Evolutionary conservation across 2,113 vertebrate genomes (phyloP).

Genomic region (Tapirus terrestris): DNA sequence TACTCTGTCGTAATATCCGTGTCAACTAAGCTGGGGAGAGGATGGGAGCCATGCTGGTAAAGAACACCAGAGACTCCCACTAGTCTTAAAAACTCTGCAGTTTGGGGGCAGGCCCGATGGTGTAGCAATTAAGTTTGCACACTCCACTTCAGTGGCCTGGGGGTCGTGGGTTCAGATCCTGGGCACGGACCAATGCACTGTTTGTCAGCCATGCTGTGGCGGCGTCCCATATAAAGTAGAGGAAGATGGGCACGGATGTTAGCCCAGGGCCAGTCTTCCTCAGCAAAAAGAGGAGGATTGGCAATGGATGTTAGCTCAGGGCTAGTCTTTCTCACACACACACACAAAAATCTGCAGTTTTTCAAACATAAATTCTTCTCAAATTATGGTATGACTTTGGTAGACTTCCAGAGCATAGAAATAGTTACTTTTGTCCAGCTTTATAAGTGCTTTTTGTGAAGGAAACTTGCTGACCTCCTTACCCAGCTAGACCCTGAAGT

Average conservation of each 20-base stretch:
- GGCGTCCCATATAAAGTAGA: too few species aligned
- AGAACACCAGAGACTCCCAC: not conserved
- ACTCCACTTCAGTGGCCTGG: too few species aligned
- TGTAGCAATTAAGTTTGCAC: too few species aligned
- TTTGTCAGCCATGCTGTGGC: too few species aligned
- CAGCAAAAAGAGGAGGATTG: too few species aligned
- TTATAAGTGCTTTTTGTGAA: not conserved
- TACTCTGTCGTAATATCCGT: not conserved
- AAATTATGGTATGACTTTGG: not conserved
- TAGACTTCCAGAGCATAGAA: not conserved
- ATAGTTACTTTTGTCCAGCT: not conserved
- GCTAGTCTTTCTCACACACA: too few species aligned
- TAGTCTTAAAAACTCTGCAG: not conserved
- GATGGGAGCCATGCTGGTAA: not conserved
- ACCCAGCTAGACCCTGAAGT: not conserved
- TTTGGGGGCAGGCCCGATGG: not conserved
- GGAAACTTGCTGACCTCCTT: not conserved
- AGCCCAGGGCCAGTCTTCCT: too few species aligned
- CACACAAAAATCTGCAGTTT: not conserved
- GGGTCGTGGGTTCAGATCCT: too few species aligned
- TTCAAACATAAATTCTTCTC: not conserved
- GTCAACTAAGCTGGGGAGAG: too few species aligned
- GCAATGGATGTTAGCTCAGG: too few species aligned
- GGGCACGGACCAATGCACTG: too few species aligned
- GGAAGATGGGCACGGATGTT: too few species aligned